Percentiles rank a stretch among this genome's conserved stretches.
Conservation (phyloP, 2,113 vertebrate genomes). For the Octodon degus region DNA sequence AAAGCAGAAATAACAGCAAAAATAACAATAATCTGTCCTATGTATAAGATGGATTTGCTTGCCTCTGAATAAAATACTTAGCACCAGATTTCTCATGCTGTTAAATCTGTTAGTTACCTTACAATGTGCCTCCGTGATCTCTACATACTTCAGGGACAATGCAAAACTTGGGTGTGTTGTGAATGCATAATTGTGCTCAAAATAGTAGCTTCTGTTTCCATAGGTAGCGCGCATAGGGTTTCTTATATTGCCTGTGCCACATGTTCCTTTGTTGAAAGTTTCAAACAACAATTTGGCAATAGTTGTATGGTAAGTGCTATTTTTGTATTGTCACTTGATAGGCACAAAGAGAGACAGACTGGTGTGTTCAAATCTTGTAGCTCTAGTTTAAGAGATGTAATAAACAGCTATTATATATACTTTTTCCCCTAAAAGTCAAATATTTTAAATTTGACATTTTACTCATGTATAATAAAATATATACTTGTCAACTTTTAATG, state of each 20-base stretch:
- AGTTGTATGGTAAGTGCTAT: neutral
- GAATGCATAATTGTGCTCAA: slow-evolving; percentile 41
- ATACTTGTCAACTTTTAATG: neutral
- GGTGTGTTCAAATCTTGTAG: neutral
- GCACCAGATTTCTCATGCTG: neutral
- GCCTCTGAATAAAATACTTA: neutral
- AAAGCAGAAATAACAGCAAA: neutral
- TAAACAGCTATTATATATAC: neutral
- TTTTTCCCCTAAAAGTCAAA: neutral
- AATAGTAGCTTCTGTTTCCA: neutral
- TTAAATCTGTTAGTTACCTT: neutral
- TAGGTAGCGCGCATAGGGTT: neutral
- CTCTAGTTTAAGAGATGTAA: neutral
- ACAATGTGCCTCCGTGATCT: neutral
- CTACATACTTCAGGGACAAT: neutral
- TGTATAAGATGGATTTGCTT: neutral
- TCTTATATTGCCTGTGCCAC: neutral
- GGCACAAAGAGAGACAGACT: neutral
- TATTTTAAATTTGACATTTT: neutral
- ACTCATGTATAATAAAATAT: neutral
- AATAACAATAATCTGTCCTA: neutral
- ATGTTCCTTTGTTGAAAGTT: neutral
- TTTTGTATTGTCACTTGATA: slow-evolving; percentile 26
- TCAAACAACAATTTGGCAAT: neutral
- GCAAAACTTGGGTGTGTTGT: neutral